phyloP scores from a whole-genome alignment of 23 tunicate genomes.

The Styela clava region DNA sequence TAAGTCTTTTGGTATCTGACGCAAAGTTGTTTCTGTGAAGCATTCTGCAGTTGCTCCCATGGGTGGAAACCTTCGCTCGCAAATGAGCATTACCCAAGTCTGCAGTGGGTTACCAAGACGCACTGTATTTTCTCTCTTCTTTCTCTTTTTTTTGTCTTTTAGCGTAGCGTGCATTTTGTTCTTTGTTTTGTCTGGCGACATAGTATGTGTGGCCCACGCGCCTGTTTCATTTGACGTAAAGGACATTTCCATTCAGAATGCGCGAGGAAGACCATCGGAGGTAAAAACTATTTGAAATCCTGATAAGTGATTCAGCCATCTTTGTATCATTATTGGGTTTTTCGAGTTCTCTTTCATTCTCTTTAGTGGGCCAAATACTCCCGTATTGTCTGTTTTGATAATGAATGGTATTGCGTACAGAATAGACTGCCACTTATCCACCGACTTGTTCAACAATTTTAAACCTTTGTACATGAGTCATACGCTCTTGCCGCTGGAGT shows the following conservation, averaged over 20 bases:
- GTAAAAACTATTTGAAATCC: conserved; percentile 11
- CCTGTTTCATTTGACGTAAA: too few species aligned
- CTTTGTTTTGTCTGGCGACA: too few species aligned
- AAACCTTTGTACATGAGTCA: too few species aligned
- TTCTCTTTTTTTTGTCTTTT: too few species aligned
- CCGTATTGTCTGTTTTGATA: neutral
- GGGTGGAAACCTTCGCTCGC: neutral
- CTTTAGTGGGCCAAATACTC: neutral
- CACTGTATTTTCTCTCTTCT: neutral
- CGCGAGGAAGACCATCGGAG: conserved; percentile 13
- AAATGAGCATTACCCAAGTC: neutral
- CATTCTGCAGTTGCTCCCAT: neutral
- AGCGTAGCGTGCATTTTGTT: neutral
- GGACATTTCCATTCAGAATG: conserved; percentile 15
- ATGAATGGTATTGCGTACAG: too few species aligned
- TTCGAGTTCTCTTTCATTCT: neutral
- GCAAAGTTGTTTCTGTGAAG: neutral
- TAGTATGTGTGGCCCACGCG: too few species aligned
- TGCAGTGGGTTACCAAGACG: too few species aligned
- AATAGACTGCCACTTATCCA: too few species aligned
- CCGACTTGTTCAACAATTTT: too few species aligned
- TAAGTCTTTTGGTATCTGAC: neutral
- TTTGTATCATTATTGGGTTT: conserved; percentile 3
- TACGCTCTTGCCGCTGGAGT: neutral
- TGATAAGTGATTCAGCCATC: conserved; percentile 20